A percentile compares a stretch with the other conserved stretches of the same genome.
Evolutionary conservation across 2,797 vertebrate genomes (phyloP).

Genomic region (Antennarius maculatus): DNA sequence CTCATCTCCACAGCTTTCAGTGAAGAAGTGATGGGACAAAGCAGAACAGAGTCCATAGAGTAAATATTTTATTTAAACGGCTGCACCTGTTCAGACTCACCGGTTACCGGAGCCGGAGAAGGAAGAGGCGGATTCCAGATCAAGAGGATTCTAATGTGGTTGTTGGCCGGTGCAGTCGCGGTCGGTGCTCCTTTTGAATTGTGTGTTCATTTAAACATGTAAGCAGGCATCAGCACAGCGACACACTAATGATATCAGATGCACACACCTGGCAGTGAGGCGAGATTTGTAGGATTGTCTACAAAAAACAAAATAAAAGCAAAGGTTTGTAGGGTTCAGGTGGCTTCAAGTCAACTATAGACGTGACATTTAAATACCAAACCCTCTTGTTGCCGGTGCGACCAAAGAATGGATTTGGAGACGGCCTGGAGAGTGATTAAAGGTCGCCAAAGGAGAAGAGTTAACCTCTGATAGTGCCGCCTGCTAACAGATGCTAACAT

Average conservation of each 20-base stretch:
- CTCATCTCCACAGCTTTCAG: neutral
- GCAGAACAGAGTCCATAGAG: neutral
- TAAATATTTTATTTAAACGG: constrained; percentile 3
- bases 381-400: neutral
- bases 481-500: too few relatives aligned
- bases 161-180: neutral
- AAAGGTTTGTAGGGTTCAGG: neutral
- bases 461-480: neutral
- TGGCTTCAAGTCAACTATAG: constrained; percentile 15
- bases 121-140: neutral
- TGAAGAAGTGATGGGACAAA: neutral
- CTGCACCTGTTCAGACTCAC: constrained; percentile 21
- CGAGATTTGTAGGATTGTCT: neutral
- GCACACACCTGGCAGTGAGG: constrained; percentile 5
- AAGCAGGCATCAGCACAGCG: neutral
- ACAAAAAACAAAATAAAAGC: neutral
- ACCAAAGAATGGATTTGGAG: neutral
- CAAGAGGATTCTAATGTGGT: constrained; percentile 2
- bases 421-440: constrained; percentile 9
- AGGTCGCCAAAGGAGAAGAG: constrained; percentile 24
- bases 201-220: neutral
- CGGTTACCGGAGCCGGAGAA: neutral
- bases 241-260: neutral
- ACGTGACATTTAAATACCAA: constrained; percentile 36
- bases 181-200: neutral